phyloP scores from a whole-genome alignment of 1,140 invertebrate species.

The Lepidotrigona ventralis region DNA sequence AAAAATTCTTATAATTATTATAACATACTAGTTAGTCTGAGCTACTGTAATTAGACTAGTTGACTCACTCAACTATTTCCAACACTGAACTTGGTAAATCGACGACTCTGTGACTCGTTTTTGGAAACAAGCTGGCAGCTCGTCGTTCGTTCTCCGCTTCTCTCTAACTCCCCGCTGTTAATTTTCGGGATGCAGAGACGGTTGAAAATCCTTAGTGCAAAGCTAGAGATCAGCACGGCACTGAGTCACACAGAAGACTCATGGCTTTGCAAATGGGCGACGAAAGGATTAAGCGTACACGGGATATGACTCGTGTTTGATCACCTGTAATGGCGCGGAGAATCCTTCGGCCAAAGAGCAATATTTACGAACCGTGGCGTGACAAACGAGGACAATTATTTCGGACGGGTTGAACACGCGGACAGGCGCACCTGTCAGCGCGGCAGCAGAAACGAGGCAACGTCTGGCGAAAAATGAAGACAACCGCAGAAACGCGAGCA shows the following conservation, averaged over 20 bases:
- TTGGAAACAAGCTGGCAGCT: not conserved
- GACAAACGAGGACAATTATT: not conserved
- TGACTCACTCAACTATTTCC: too few species aligned
- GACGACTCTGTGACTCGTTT: not conserved
- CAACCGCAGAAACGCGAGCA: not conserved
- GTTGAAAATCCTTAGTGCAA: not conserved
- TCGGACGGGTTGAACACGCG: not conserved
- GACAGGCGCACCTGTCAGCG: not conserved
- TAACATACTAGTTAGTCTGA: too few species aligned
- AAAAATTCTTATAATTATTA: too few species aligned
- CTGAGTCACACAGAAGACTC: not conserved
- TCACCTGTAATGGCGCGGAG: not conserved
- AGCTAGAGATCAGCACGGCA: not conserved
- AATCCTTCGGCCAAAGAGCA: too few species aligned
- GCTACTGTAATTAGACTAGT: too few species aligned
- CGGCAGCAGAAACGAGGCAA: not conserved
- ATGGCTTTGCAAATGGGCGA: not conserved
- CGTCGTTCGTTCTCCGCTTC: not conserved
- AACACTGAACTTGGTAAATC: not conserved
- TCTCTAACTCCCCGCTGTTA: not conserved
- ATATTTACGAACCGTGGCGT: not conserved
- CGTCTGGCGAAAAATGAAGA: not conserved
- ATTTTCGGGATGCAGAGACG: not conserved
- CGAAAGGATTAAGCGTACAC: constrained; percentile 19
- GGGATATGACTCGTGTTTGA: constrained; percentile 15